phyloP scores from a whole-genome alignment of 2,888 invertebrate genomes.

The Gnatocerus cornutus region DNA sequence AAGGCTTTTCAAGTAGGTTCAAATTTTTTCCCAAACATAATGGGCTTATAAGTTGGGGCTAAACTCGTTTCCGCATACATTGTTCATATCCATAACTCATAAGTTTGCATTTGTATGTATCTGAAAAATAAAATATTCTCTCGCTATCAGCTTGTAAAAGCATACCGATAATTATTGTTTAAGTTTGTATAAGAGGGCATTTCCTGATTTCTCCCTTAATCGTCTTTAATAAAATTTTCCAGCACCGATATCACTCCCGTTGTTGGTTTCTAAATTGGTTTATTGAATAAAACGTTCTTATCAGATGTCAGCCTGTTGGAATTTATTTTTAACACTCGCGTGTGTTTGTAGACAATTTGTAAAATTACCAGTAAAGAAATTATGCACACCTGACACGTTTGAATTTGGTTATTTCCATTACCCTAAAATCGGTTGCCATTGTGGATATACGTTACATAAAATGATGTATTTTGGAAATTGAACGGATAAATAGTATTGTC shows the following conservation, averaged over 20 bases:
- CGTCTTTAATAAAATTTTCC: not conserved
- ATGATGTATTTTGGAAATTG: not conserved
- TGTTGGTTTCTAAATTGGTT: not conserved
- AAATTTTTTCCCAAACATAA: too few relatives aligned
- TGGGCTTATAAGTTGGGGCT: too few relatives aligned
- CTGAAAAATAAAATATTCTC: too few relatives aligned
- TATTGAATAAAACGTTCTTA: slow-evolving; percentile 3
- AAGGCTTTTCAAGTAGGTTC: too few relatives aligned
- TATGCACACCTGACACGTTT: slow-evolving; percentile 4
- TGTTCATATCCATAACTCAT: too few relatives aligned
- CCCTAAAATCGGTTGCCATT: too few relatives aligned
- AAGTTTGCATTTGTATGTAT: too few relatives aligned
- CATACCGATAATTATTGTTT: too few relatives aligned
- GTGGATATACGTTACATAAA: not conserved
- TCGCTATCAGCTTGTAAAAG: too few relatives aligned
- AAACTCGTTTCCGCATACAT: too few relatives aligned
- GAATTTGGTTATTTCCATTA: not conserved
- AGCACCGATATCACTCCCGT: not conserved
- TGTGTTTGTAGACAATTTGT: not conserved
- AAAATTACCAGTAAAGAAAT: not conserved
- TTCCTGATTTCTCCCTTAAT: too few relatives aligned
- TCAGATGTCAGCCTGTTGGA: not conserved
- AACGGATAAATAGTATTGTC: not conserved
- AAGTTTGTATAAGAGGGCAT: too few relatives aligned
- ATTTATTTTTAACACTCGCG: slow-evolving; percentile 11